A percentile compares a stretch with the other conserved stretches of the same genome.
Conservation (phyloP, 2,113 vertebrate species). For the Coptodon bakossiorum region DNA sequence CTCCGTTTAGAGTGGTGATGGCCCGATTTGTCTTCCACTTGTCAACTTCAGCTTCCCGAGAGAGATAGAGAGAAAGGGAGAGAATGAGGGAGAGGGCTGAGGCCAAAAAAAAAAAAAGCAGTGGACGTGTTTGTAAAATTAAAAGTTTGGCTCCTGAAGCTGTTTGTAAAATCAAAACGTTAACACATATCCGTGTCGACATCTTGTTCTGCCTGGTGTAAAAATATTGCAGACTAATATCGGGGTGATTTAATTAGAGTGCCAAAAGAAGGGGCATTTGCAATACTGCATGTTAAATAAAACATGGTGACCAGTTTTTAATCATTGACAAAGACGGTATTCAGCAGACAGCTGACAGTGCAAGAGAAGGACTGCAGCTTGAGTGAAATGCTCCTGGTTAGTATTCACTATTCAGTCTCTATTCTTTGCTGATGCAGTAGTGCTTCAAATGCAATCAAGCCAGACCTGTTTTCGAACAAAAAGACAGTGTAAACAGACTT, state of each 20-base stretch:
- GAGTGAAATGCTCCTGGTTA: background rate
- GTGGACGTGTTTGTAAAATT: background rate
- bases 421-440: background rate
- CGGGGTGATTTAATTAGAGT: background rate
- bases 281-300: background rate
- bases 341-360: background rate
- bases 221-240: background rate
- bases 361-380: background rate
- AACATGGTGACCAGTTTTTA: background rate
- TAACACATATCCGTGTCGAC: background rate
- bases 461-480: background rate
- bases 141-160: background rate
- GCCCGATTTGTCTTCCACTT: conserved; percentile 54
- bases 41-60: conserved; percentile 34
- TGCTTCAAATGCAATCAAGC: background rate
- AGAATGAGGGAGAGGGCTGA: background rate
- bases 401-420: background rate
- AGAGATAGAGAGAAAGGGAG: background rate
- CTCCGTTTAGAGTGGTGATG: conserved; percentile 24
- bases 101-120: background rate
- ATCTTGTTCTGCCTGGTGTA: background rate
- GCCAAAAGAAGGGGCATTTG: background rate
- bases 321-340: background rate
- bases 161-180: background rate
- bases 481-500: background rate